Base-by-base conservation (phyloP, 2,797 vertebrate genomes). In the Sebastes reedi region DNA sequence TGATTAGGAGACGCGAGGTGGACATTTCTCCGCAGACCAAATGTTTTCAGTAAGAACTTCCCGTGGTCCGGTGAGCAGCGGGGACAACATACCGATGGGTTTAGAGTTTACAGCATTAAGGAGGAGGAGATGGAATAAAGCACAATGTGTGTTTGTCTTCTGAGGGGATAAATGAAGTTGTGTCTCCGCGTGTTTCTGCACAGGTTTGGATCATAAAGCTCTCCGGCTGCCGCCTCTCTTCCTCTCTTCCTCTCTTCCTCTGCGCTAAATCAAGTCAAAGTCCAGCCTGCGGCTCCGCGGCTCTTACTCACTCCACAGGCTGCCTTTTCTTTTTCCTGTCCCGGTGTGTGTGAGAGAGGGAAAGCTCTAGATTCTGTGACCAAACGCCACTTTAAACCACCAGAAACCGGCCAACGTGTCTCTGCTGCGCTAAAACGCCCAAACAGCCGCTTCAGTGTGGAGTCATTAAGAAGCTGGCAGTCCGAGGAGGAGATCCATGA, bases 391-490 rank as follows among this genome's bases (percentile, higher is more conserved):
- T 50, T 39, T 6, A 25, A 50, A 24, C 1, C 9, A 9, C 4
- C 71, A 10, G 6, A 13, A 24, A 59, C 25, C 39, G 16, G 11
- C 0, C 1, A 27, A 27, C 2, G 27, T 30, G 4, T 60, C 27
- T 14, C 27, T 10, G 54, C 24, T 66, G 72, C 22, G 24, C 39
- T 46, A 11, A 32, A 60, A 32, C 54, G 29, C 64, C 22, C 32
- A 11, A 27, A 29, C 46, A 39, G 50, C 34, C 20, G 62, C n/a
- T 46, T 25, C 46, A 27, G 8, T 4, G 55, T 6, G 55, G 3
- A 42, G 72, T 79, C 66, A 59, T 75, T 66, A 13, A 62, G 82
- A 27, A 70, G 32, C 74, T 54, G 83, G 56, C 54, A 67, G 81
- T 34, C 30, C 6, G 66, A 62, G 50, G 29, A 60, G 39, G 1